Conservation (phyloP, 2,888 invertebrate species). For the Anorthoa munda region DNA sequence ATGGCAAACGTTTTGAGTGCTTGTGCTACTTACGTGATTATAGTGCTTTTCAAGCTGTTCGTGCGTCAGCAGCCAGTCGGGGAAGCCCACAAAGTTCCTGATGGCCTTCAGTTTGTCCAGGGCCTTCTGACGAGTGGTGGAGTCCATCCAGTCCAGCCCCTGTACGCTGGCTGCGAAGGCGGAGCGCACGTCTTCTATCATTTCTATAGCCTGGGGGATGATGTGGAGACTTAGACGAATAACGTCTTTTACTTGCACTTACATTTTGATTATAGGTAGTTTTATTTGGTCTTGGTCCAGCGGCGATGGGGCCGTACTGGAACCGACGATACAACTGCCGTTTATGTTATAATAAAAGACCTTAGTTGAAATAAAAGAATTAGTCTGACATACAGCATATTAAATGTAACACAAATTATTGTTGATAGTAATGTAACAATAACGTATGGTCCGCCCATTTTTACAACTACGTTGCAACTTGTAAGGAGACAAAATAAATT, state of each 20-base stretch:
- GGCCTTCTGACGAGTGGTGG: slow-evolving; percentile 92
- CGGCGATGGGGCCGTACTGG: too few species aligned
- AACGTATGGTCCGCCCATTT: background rate
- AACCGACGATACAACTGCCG: too few species aligned
- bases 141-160: slow-evolving; percentile 95
- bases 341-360: too few species aligned
- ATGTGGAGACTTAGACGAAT: too few species aligned
- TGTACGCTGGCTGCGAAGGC: slow-evolving; percentile 94
- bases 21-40: slow-evolving; percentile 89
- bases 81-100: slow-evolving; percentile 95
- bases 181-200: slow-evolving; percentile 94
- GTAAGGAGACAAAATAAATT: background rate
- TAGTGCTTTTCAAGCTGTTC: slow-evolving; percentile 93
- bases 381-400: background rate
- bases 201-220: slow-evolving; percentile 91
- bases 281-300: too few species aligned
- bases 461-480: background rate
- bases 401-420: background rate
- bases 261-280: too few species aligned
- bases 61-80: slow-evolving; percentile 94
- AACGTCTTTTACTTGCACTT: too few species aligned
- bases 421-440: background rate
- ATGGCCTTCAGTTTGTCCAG: slow-evolving; percentile 93
- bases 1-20: too few species aligned
- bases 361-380: too few species aligned